Evolutionary conservation across 92 coral and sea anemone genomes (phyloP), one percentile per base, ranked within the genome.

Genomic region (Epizoanthus scotinus): DNA sequence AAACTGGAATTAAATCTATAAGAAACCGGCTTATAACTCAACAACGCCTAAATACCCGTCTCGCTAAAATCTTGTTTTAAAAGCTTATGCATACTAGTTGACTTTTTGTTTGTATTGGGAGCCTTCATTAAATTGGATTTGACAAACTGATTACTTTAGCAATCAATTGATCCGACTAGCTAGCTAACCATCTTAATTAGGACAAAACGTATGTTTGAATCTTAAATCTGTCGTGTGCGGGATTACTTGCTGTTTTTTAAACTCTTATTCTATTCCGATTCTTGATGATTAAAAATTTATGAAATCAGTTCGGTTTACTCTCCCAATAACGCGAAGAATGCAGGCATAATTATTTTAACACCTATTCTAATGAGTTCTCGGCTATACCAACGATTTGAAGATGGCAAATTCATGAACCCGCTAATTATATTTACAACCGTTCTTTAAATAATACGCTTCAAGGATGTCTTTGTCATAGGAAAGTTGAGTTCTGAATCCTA

Each of bases 311-410:
- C 27, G 61, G 62, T 57, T 78, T 26, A n/a, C 38, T 68, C 52
- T 61, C 31, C 49, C 36, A 55, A 7, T 78, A 73, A 85, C 81
- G 78, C 18, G 65, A 69, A 78, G 64, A 58, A 78, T 70, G 70
- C 67, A 42, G 78, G 80, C 64, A 31, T 85, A 79, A 85, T 85
- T 59, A 61, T 85, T 62, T 85, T 85, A 34, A 54, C 84, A 84
- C 87, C 70, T 87, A 83, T 14, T 34, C 14, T 36, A 72, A 78
- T 73, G 31, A 63, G 22, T 40, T 38, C 62, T 36, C 22, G 17
- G 59, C 28, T 6, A 64, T 6, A 64, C 19, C 7, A 53, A 79
- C 49, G 62, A 53, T 14, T 38, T 63, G 65, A 53, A 73, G 31
- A 73, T 73, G 69, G 40, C 27, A 20, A 20, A 53, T 61, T 22